Conservation (phyloP, 2,888 invertebrate genomes). For the Tricholauxania praeusta region DNA sequence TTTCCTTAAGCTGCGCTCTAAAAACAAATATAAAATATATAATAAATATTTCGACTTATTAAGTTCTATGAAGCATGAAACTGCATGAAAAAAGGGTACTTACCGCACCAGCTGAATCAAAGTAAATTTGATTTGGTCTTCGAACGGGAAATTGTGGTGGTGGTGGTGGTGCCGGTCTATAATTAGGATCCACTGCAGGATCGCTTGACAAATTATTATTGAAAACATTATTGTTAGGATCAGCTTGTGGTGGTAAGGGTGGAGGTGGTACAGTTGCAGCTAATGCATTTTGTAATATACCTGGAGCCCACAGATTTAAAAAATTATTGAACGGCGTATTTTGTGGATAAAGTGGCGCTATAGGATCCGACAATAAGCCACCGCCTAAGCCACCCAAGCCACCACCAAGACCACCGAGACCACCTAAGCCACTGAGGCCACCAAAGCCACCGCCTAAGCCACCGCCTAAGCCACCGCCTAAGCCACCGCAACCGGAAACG, state of each 20-base stretch:
- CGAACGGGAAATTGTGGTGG: slow-evolving; percentile 46
- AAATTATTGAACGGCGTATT: slow-evolving; percentile 57
- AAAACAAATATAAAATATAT: no score
- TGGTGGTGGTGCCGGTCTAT: slow-evolving; percentile 39
- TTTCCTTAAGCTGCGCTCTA: no score
- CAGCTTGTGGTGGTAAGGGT: slow-evolving; percentile 31
- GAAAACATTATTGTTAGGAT: slow-evolving; percentile 28
- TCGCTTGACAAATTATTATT: slow-evolving; percentile 50
- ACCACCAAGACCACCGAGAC: slow-evolving; percentile 39
- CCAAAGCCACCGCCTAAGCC: slow-evolving; percentile 31
- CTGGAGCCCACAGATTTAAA: slow-evolving; percentile 61
- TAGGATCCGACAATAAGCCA: slow-evolving; percentile 56
- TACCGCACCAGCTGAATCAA: slow-evolving; percentile 60
- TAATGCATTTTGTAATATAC: slow-evolving; percentile 56
- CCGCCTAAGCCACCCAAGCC: slow-evolving; percentile 45
- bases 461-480: slow-evolving; percentile 31
- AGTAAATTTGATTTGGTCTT: slow-evolving; percentile 56
- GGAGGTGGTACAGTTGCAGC: slow-evolving; percentile 50
- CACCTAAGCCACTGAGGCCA: slow-evolving; percentile 36
- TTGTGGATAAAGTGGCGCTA: slow-evolving; percentile 42
- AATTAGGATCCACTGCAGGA: slow-evolving; percentile 61
- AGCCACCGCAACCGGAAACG: slow-evolving; percentile 41
- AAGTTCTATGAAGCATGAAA: no score
- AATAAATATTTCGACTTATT: no score
- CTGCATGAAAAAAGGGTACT: slow-evolving; percentile 41